Evolutionary conservation across 1,140 invertebrate species (phyloP).

Genomic region (Acromyrmex charruanus): DNA sequence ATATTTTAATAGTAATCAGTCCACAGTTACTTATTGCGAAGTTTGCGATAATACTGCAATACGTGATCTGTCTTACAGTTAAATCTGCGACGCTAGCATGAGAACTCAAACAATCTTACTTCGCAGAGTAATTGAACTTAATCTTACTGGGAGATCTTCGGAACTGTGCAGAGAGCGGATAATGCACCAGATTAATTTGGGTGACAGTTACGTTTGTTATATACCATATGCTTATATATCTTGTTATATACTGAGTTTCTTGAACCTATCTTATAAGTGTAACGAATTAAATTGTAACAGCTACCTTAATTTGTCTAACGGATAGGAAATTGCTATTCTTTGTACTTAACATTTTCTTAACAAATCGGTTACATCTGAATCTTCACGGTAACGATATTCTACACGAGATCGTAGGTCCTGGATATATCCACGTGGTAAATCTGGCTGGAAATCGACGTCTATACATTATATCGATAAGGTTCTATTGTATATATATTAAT

Average conservation of each 20-base stretch:
- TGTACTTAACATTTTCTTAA: conserved; percentile 59
- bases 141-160: conserved; percentile 67
- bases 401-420: conserved; percentile 20
- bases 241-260: background rate
- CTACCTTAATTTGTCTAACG: conserved; percentile 28
- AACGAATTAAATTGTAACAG: conserved; percentile 15
- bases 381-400: conserved; percentile 31
- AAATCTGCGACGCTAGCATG: conserved; percentile 28
- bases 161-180: conserved; percentile 15
- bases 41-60: conserved; percentile 18
- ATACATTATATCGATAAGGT: conserved; percentile 21
- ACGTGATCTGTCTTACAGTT: conserved; percentile 28
- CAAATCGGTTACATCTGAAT: conserved; percentile 43
- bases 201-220: conserved; percentile 11
- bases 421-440: conserved; percentile 3
- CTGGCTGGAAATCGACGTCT: conserved; percentile 2
- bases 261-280: conserved; percentile 35
- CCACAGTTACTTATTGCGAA: conserved; percentile 46
- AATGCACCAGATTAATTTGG: conserved; percentile 28
- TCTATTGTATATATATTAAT: conserved; percentile 26
- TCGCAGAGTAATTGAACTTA: conserved; percentile 51
- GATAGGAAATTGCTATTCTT: conserved; percentile 34
- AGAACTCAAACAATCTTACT: conserved; percentile 39
- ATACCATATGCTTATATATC: background rate
- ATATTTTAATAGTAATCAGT: conserved; percentile 54